Conservation (phyloP, 2,888 invertebrate genomes). For the Pristionchus mayeri region DNA sequence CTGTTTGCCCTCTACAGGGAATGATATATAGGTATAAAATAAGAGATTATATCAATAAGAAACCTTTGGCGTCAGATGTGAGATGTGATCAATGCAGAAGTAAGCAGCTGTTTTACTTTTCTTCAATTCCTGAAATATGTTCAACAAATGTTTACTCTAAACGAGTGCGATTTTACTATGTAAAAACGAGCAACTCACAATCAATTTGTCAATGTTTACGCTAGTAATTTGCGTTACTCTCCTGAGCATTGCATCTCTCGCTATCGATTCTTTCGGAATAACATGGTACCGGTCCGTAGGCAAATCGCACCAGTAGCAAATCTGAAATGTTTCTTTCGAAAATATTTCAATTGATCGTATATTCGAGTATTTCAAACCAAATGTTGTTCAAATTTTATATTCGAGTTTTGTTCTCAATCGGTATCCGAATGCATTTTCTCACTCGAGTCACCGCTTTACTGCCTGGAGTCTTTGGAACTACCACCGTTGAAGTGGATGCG, state of each 20-base stretch:
- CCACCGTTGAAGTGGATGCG: too few relatives aligned
- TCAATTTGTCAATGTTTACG: not conserved
- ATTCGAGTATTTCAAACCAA: too few relatives aligned
- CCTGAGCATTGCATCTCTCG: not conserved
- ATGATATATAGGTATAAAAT: not conserved
- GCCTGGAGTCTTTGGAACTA: too few relatives aligned
- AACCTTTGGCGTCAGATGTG: not conserved
- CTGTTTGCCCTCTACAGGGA: too few relatives aligned
- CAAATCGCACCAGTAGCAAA: not conserved
- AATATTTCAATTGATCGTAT: too few relatives aligned
- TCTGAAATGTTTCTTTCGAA: too few relatives aligned
- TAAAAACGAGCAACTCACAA: not conserved
- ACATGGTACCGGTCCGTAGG: not conserved
- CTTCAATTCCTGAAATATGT: not conserved
- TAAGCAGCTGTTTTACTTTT: not conserved
- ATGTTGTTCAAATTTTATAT: too few relatives aligned
- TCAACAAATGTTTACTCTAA: not conserved
- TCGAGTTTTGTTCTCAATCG: too few relatives aligned
- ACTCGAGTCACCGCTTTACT: too few relatives aligned
- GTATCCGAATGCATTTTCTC: too few relatives aligned
- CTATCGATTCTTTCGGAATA: not conserved
- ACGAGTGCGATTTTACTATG: not conserved
- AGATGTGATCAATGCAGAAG: not conserved
- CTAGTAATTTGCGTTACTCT: not conserved
- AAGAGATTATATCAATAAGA: not conserved